Evolutionary conservation across 2,113 vertebrate genomes (phyloP).

Genomic region (Stegostoma tigrinum): DNA sequence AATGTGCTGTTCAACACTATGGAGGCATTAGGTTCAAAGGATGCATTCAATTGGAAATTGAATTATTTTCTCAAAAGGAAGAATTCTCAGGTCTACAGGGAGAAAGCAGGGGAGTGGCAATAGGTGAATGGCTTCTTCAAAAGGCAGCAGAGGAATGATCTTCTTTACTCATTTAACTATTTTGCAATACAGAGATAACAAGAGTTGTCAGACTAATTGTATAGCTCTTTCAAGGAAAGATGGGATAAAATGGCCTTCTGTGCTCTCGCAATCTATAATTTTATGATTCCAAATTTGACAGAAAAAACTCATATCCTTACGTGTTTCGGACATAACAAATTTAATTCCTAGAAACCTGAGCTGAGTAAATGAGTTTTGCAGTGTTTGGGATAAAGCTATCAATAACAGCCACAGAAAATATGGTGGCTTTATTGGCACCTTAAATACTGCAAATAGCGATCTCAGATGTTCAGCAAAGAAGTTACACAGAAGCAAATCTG

Average conservation of each 20-base stretch:
- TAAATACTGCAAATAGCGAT: not conserved
- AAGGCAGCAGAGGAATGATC: not conserved
- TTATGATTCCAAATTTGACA: not conserved
- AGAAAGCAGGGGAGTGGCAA: not conserved
- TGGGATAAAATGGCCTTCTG: not conserved
- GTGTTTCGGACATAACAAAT: not conserved
- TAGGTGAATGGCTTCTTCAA: not conserved
- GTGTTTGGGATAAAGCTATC: not conserved
- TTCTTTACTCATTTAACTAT: not conserved
- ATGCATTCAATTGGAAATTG: not conserved
- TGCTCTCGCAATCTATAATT: not conserved
- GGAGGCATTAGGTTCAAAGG: not conserved
- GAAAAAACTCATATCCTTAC: not conserved
- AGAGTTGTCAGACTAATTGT: not conserved
- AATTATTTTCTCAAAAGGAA: not conserved
- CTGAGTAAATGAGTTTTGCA: constrained; percentile 22
- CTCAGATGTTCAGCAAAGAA: not conserved
- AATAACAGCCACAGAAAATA: not conserved
- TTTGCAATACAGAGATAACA: not conserved
- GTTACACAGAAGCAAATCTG: constrained; percentile 4
- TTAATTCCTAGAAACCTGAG: constrained; percentile 23
- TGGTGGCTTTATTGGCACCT: constrained; percentile 9
- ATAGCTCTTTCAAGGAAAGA: not conserved
- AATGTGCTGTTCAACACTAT: not conserved
- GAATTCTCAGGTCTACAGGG: not conserved